These are phyloP conservation scores for Stenichneumon culpator DNA, from an alignment of 2,888 invertebrate genomes.

Conservation along the genomic window DNA sequence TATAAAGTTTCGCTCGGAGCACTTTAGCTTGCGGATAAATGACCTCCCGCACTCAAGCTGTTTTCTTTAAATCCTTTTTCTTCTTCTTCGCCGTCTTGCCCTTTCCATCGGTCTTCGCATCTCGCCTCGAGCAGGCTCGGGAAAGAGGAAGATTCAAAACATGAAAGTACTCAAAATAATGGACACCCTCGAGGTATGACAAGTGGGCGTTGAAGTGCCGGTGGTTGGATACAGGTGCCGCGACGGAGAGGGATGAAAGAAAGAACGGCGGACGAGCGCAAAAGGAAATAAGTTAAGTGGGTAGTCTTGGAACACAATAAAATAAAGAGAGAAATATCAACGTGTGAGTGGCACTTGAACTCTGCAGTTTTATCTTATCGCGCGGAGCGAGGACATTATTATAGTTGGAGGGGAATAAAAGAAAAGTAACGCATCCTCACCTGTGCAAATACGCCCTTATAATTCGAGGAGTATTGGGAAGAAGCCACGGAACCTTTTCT, in stretches of 20 bases:
- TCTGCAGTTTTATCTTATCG: constrained; percentile 17
- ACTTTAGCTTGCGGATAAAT: constrained; percentile 61
- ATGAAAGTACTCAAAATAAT: constrained; percentile 57
- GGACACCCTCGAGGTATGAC: constrained; percentile 50
- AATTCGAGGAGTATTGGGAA: constrained; percentile 75
- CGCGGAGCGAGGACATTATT: background rate
- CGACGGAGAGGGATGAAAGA: constrained; percentile 8
- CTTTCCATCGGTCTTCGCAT: constrained; percentile 23
- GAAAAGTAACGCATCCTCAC: constrained; percentile 69
- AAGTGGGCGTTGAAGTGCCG: constrained; percentile 37
- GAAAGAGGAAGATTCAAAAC: constrained; percentile 44
- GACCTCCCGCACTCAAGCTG: constrained; percentile 42
- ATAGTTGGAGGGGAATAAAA: background rate
- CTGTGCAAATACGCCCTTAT: constrained; percentile 79
- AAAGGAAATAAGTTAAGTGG: constrained; percentile 37
- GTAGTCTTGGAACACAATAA: constrained; percentile 32
- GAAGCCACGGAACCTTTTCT: constrained; percentile 58
- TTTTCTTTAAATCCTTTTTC: constrained; percentile 33
- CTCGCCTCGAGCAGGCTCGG: background rate
- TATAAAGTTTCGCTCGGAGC: constrained; percentile 51
- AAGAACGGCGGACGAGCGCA: constrained; percentile 11
- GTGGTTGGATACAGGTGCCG: constrained; percentile 29
- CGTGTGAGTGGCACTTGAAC: constrained; percentile 17
- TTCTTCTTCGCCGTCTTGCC: background rate
- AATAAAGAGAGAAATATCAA: constrained; percentile 14